phyloP scores from a whole-genome alignment of 2,113 vertebrate genomes.

The Triplophysa tibetana region DNA sequence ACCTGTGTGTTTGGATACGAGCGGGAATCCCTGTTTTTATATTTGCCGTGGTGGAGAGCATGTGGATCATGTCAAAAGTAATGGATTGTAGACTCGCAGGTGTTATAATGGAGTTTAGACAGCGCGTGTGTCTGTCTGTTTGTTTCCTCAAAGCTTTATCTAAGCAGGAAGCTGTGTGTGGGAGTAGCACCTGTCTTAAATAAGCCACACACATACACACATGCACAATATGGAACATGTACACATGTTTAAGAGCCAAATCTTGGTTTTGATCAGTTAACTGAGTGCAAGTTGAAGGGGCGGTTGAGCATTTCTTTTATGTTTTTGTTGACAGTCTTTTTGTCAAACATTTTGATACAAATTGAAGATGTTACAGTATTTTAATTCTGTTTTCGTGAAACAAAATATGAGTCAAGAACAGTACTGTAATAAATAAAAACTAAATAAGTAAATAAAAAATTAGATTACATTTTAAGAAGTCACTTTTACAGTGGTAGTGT shows the following conservation, averaged over 20 bases:
- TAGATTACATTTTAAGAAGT: too few relatives aligned
- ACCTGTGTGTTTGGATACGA: slow-evolving; percentile 15
- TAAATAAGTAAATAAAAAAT: too few relatives aligned
- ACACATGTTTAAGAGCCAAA: slow-evolving; percentile 50
- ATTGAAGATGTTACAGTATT: too few relatives aligned
- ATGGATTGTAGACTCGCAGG: slow-evolving; percentile 38
- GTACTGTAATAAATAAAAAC: too few relatives aligned
- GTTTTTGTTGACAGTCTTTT: neutral
- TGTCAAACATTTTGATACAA: too few relatives aligned
- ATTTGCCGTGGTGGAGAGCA: slow-evolving; percentile 42
- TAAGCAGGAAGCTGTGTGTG: slow-evolving; percentile 74
- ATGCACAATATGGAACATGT: slow-evolving; percentile 45
- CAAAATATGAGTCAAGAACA: too few relatives aligned
- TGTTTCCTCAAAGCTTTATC: slow-evolving; percentile 49
- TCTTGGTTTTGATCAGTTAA: slow-evolving; percentile 56
- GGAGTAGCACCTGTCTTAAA: slow-evolving; percentile 70
- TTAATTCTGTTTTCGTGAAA: too few relatives aligned
- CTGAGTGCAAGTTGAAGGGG: slow-evolving; percentile 48
- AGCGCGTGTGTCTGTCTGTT: slow-evolving; percentile 34
- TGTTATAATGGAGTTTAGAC: slow-evolving; percentile 22
- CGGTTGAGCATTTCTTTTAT: slow-evolving; percentile 37
- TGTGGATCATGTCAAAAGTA: neutral
- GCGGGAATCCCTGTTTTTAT: slow-evolving; percentile 45
- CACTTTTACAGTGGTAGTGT: too few relatives aligned
- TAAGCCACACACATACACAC: slow-evolving; percentile 46